These are phyloP conservation scores for Enteromius unitaeniatus DNA, from an alignment of 2,797 vertebrate genomes.

Conservation along the genomic window DNA sequence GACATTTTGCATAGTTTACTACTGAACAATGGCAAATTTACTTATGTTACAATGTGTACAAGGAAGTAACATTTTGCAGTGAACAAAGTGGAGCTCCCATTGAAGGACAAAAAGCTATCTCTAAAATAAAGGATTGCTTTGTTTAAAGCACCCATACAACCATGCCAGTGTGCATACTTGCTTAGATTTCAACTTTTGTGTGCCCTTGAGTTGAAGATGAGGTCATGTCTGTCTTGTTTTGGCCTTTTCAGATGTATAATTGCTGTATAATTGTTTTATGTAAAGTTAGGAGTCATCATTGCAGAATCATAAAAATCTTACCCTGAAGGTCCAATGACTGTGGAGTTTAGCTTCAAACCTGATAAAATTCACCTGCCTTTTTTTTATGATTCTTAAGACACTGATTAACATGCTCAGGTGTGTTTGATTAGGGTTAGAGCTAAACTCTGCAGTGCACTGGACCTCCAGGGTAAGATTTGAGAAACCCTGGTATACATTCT, in stretches of 20 bases:
- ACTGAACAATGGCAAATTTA: constrained; percentile 51
- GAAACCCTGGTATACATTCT: not conserved
- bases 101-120: constrained; percentile 48
- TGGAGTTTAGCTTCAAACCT: no score
- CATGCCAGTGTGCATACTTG: constrained; percentile 8
- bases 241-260: not conserved
- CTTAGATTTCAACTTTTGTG: not conserved
- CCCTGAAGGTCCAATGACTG: no score
- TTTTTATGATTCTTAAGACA: no score
- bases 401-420: no score
- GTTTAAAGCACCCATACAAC: constrained; percentile 36
- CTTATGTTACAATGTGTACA: constrained; percentile 36
- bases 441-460: no score
- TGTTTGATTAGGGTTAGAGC: no score
- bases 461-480: no score
- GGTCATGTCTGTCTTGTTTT: not conserved
- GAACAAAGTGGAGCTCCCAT: constrained; percentile 38
- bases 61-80: constrained; percentile 40
- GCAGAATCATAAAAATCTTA: not conserved
- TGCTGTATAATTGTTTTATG: not conserved
- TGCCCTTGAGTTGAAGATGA: not conserved
- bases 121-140: constrained; percentile 51
- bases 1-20: constrained; percentile 37
- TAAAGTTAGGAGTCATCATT: not conserved
- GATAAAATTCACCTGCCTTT: no score